phyloP scores from a whole-genome alignment of 2,113 vertebrate genomes.

The Tachycineta bicolor region DNA sequence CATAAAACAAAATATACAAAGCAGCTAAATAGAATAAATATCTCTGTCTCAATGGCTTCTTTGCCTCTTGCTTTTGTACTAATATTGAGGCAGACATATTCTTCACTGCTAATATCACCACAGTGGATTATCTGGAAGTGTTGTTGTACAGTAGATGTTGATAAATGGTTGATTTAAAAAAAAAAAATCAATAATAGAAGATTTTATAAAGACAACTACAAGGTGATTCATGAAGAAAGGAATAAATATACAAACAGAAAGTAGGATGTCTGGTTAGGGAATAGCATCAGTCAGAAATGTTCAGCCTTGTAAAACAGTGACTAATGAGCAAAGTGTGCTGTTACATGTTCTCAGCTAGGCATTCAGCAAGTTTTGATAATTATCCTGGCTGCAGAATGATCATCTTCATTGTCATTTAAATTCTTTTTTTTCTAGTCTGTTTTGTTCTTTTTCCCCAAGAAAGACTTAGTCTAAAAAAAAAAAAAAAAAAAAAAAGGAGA shows the following conservation, averaged over 20 bases:
- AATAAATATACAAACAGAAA: conserved; percentile 3
- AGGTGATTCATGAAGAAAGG: conserved; percentile 38
- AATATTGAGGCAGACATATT: not conserved
- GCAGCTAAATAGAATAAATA: not conserved
- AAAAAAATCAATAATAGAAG: not conserved
- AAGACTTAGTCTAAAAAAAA: not conserved
- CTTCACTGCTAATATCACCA: not conserved
- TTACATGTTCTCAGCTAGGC: not conserved
- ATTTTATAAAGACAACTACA: not conserved
- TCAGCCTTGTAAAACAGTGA: not conserved
- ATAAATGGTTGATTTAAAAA: not conserved
- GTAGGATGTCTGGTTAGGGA: not conserved
- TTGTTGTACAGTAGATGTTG: not conserved
- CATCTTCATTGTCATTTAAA: conserved; percentile 29
- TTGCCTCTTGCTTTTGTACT: not conserved
- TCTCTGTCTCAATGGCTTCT: not conserved
- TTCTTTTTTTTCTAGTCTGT: not conserved
- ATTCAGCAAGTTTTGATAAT: conserved; percentile 25
- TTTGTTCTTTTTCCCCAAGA: conserved; percentile 25
- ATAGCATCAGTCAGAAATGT: conserved; percentile 13
- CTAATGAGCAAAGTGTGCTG: not conserved
- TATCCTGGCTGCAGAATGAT: conserved; percentile 1
- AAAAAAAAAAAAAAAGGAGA: not conserved
- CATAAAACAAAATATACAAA: not conserved
- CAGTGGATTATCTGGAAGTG: not conserved